These are phyloP conservation scores for Aphyosemion australe DNA, from an alignment of 2,113 vertebrate species.

Conservation along the genomic window DNA sequence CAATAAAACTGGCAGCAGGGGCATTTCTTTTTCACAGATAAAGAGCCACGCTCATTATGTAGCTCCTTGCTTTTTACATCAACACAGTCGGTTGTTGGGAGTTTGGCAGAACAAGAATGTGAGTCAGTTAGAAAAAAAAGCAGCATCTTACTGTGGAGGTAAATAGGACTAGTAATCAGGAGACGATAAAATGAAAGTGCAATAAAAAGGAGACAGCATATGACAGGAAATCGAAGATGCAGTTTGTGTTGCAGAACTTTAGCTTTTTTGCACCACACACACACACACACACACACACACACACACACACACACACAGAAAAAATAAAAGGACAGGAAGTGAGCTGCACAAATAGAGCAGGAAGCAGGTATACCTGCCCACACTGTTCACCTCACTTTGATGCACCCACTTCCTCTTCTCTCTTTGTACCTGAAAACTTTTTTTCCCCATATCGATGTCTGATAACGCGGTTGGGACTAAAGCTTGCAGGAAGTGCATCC, in stretches of 20 bases:
- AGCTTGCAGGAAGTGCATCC: slow-evolving; percentile 55
- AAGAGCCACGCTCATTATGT: slow-evolving; percentile 19
- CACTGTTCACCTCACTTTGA: background rate
- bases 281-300: background rate
- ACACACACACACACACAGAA: background rate
- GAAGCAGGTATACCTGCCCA: slow-evolving; percentile 31
- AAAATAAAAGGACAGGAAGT: slow-evolving; percentile 26
- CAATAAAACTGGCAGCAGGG: slow-evolving; percentile 13
- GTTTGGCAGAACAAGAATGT: too few relatives aligned
- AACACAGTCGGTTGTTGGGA: background rate
- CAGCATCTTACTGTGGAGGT: background rate
- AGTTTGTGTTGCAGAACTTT: slow-evolving; percentile 14
- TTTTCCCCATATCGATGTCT: background rate
- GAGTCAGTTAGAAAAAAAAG: slow-evolving; percentile 8
- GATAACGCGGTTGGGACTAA: background rate
- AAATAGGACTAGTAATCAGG: background rate
- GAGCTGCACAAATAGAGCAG: slow-evolving; percentile 48
- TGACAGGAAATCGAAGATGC: slow-evolving; percentile 7
- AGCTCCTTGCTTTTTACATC: slow-evolving; percentile 15
- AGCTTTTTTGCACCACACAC: background rate
- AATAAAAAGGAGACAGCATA: background rate
- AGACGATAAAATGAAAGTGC: background rate
- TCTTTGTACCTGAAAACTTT: slow-evolving; percentile 33
- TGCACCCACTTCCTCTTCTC: slow-evolving; percentile 19
- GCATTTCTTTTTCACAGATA: slow-evolving; percentile 38